phyloP scores from a whole-genome alignment of 2,113 vertebrate genomes.

The Pituophis catenifer region DNA sequence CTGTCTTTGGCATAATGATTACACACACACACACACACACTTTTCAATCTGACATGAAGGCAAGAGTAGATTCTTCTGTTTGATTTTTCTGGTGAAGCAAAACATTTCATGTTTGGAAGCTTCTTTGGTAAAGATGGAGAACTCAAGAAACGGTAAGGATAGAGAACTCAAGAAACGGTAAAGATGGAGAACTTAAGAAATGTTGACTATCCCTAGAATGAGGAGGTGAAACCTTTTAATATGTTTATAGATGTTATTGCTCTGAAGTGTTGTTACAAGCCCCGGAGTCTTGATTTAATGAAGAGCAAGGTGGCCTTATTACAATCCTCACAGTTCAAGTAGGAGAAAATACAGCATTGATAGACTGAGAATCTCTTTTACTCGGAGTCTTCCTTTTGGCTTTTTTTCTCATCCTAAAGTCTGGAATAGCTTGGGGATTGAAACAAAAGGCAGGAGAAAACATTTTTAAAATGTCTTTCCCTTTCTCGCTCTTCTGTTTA shows the following conservation, averaged over 20 bases:
- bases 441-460: not conserved
- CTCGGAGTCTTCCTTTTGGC: not conserved
- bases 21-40: not conserved
- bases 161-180: not conserved
- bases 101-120: not conserved
- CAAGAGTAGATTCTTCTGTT: not conserved
- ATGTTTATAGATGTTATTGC: not conserved
- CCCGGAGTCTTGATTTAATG: not conserved
- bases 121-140: not conserved
- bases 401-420: not conserved
- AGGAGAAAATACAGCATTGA: not conserved
- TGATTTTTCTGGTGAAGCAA: not conserved
- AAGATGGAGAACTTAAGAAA: not conserved
- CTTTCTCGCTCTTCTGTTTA: not conserved
- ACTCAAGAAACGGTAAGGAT: not conserved
- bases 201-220: not conserved
- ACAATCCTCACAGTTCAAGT: not conserved
- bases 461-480: not conserved
- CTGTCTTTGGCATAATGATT: not conserved
- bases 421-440: not conserved
- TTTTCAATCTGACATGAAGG: not conserved
- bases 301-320: not conserved
- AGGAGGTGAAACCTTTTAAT: not conserved
- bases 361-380: not conserved
- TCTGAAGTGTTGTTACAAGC: not conserved